A percentile compares a stretch with the other conserved stretches of the same genome.
Conservation (phyloP, 2,888 invertebrate genomes). For the Octonoba sinensis region DNA sequence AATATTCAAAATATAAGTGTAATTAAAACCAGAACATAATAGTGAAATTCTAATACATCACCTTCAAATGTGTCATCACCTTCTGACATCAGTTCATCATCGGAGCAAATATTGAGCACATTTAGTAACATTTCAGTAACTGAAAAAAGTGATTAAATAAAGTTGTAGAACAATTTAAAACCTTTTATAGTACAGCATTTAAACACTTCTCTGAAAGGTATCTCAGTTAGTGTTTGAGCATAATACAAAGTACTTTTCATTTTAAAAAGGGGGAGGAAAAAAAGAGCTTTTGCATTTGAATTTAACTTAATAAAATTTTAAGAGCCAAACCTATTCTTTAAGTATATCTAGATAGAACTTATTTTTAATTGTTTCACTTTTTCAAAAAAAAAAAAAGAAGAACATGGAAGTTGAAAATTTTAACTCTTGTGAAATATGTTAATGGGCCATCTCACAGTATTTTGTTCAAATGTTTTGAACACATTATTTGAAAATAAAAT, state of each 20-base stretch:
- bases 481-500: no score
- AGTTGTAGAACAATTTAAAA: neutral
- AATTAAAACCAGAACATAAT: neutral
- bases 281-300: no score
- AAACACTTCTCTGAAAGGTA: neutral
- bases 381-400: no score
- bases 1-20: neutral
- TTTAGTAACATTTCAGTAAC: constrained; percentile 99
- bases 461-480: no score
- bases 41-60: constrained; percentile 69
- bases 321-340: no score
- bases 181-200: neutral
- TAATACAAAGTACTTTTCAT: neutral
- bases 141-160: constrained; percentile 9
- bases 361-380: no score
- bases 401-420: no score
- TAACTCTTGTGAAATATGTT: no score
- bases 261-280: no score
- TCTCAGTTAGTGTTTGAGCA: neutral
- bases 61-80: constrained; percentile 98
- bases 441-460: no score
- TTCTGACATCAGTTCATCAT: constrained; percentile 97
- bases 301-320: no score
- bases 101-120: constrained; percentile 99
- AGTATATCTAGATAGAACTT: no score